phyloP scores from a whole-genome alignment of 2,888 invertebrate species.

The Chirona hameri region DNA sequence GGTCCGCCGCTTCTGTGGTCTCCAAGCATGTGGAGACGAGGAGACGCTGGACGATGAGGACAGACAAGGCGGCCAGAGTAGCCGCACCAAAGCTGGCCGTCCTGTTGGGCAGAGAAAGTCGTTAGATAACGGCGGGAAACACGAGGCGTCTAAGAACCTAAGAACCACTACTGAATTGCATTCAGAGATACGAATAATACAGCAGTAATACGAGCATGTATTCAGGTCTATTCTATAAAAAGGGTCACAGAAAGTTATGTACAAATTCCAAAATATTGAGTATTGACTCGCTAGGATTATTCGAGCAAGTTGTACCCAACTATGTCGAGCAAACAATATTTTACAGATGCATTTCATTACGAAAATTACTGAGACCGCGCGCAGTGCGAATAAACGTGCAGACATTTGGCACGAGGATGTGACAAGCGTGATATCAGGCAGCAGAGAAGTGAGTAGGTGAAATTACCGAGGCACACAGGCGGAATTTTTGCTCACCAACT shows the following conservation, averaged over 20 bases:
- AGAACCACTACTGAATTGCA: neutral
- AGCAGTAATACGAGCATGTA: too few relatives aligned
- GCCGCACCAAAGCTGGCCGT: slow-evolving; percentile 8
- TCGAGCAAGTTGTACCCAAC: too few relatives aligned
- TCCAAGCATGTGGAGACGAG: neutral
- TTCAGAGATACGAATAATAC: neutral
- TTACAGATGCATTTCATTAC: neutral
- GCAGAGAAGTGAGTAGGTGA: slow-evolving; percentile 23
- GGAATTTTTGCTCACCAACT: slow-evolving; percentile 92
- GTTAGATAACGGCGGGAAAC: neutral
- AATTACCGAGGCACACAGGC: slow-evolving; percentile 89
- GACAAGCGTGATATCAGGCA: slow-evolving; percentile 12
- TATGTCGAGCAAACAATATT: too few relatives aligned
- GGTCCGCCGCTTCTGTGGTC: neutral
- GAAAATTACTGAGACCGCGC: neutral
- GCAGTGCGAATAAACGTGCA: neutral
- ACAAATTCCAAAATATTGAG: too few relatives aligned
- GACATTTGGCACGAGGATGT: neutral
- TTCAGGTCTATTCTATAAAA: too few relatives aligned
- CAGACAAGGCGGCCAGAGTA: neutral
- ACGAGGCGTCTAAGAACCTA: neutral
- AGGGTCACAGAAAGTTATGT: too few relatives aligned
- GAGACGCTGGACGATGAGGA: neutral
- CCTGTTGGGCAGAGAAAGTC: neutral
- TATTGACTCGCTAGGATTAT: too few relatives aligned